phyloP scores from a whole-genome alignment of 53 echinoderm and acorn worm genomes.

The Echinometra lucunter region DNA sequence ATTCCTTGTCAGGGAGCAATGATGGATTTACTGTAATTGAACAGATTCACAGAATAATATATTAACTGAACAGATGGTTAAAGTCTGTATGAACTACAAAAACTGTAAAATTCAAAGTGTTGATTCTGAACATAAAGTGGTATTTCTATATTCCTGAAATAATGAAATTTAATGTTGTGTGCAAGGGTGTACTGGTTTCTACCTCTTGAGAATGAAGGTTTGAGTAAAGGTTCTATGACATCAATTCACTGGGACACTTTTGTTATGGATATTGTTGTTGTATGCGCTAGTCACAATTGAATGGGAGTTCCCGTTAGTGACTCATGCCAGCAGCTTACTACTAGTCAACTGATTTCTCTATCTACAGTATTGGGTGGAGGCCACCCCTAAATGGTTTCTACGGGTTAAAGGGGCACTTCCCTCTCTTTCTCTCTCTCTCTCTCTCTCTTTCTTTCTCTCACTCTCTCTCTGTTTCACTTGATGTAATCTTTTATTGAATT shows the following conservation, averaged over 20 bases:
- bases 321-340: constrained; percentile 8
- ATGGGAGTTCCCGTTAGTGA: constrained; percentile 25
- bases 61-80: neutral
- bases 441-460: neutral
- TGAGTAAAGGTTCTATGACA: neutral
- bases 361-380: neutral
- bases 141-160: too few species aligned
- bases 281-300: neutral
- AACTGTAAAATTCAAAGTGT: neutral
- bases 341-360: constrained; percentile 25
- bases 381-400: neutral
- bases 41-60: neutral
- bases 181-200: neutral
- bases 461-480: neutral
- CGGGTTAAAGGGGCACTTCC: neutral
- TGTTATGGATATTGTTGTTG: constrained; percentile 15
- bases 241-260: neutral
- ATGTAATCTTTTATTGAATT: too few species aligned
- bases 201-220: neutral
- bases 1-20: neutral
- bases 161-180: neutral
- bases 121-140: too few species aligned
- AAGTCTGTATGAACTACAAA: neutral
- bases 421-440: neutral
- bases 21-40: too few species aligned